Evolutionary conservation across 2,888 invertebrate genomes (phyloP).

Genomic region (Agrochola litura): DNA sequence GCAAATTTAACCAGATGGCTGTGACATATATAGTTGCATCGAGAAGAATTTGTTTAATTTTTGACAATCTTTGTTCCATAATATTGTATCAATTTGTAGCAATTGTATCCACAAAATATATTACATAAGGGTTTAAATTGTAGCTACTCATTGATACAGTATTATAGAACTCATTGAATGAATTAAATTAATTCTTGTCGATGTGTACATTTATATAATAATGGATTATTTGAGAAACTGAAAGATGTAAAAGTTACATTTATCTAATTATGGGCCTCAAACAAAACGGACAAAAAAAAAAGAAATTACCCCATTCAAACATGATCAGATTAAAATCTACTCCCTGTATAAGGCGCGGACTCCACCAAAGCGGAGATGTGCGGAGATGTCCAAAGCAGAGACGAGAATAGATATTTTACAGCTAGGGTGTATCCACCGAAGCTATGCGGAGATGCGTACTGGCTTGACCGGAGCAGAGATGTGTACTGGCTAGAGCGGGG

Average conservation of each 20-base stretch:
- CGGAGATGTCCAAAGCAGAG: no score
- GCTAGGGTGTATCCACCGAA: no score
- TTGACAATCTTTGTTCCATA: neutral
- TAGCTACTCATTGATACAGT: neutral
- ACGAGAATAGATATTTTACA: no score
- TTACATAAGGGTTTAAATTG: neutral
- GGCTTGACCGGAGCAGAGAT: no score
- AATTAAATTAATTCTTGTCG: neutral
- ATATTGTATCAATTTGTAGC: neutral
- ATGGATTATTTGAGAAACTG: neutral
- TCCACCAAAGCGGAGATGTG: no score
- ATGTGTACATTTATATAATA: neutral
- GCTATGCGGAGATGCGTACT: no score
- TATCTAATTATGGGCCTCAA: neutral
- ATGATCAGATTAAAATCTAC: constrained; percentile 19
- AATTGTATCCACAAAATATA: neutral
- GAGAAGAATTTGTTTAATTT: neutral
- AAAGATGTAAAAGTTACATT: neutral
- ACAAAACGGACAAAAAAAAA: constrained; percentile 10
- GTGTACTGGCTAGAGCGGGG: no score
- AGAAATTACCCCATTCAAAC: constrained; percentile 15
- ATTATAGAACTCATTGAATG: neutral
- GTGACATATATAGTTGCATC: no score
- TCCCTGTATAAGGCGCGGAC: neutral
- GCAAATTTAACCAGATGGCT: no score